These are phyloP conservation scores for Oreotrochilus melanogaster DNA, from an alignment of 2,113 vertebrate genomes.

Conservation along the genomic window DNA sequence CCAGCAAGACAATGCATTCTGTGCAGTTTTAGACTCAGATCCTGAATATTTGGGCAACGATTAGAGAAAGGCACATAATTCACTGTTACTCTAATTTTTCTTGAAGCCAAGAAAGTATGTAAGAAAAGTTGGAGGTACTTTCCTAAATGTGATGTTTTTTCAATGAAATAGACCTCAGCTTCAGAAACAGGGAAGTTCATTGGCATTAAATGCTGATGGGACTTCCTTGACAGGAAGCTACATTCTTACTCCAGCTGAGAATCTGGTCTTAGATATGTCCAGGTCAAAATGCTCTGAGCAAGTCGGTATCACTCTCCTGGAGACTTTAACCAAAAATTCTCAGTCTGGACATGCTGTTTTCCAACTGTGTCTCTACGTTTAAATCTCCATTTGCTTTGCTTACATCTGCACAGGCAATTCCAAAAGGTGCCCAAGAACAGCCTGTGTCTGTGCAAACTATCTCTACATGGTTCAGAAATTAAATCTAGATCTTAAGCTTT, in stretches of 20 bases:
- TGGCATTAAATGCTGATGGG: neutral
- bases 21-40: neutral
- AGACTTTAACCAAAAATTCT: conserved; percentile 8
- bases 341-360: neutral
- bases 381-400: neutral
- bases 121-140: neutral
- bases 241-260: neutral
- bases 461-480: neutral
- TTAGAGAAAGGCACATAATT: neutral
- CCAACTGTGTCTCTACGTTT: neutral
- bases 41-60: neutral
- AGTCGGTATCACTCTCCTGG: neutral
- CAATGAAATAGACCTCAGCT: neutral
- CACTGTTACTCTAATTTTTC: neutral
- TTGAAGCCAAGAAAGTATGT: neutral
- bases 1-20: neutral
- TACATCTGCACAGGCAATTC: neutral
- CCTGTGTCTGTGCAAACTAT: neutral
- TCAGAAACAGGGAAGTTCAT: neutral
- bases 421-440: neutral
- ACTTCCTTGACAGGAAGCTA: neutral
- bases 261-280: neutral
- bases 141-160: neutral
- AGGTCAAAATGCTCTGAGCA: neutral
- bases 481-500: conserved; percentile 13